Base-by-base conservation (phyloP, 2,113 vertebrate species). In the Ailurus styani region DNA sequence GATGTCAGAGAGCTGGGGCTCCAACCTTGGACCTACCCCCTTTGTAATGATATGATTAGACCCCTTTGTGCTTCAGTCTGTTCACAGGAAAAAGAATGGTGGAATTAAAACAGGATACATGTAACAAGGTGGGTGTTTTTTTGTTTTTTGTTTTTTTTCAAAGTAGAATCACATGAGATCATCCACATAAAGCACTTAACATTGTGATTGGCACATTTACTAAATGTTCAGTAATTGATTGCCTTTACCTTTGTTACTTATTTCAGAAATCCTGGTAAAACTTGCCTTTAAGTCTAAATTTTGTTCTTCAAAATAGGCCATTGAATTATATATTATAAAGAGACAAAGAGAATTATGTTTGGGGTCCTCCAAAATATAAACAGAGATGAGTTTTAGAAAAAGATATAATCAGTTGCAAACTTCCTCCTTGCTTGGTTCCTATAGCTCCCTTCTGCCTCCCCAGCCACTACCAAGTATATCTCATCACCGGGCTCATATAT, bases 401-500 rank as follows among this genome's bases (percentile, higher is more conserved):
- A 91, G 62, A 93, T 54, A 93, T 66, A 93, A 94, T 85, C 75
- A 42, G 27, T 73, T 78, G 50, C 52, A 94, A 88, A 89, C 45
- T 94, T 94, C 37, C 6, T 83, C 10, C 27, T 94, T 79, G 23
- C 60, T 78, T 86, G 29, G 3, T 73, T 94, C 64, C 68, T 82
- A 29, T 3, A 72, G 31, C 42, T 95, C 70, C 29, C n/a, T 54
- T 37, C 31, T 87, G 25, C 45, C 75, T 47, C 40, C 55, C 25
- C n/a, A 68, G 23, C 4, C 54, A 64, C 86, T 31, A 37, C 77
- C 77, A 83, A 98, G 97, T 97, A 79, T 93, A 98, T 95, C 86
- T 98, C 96, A 94, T 98, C 98, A 96, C 96, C 97, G 95, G 94
- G 14, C 94, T 92, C 90, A 87, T 84, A 96, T 20, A 55, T 96